Evolutionary conservation across 1,140 invertebrate species (phyloP), one percentile per base, ranked within the genome.

Genomic region (Olivierus martensii): DNA sequence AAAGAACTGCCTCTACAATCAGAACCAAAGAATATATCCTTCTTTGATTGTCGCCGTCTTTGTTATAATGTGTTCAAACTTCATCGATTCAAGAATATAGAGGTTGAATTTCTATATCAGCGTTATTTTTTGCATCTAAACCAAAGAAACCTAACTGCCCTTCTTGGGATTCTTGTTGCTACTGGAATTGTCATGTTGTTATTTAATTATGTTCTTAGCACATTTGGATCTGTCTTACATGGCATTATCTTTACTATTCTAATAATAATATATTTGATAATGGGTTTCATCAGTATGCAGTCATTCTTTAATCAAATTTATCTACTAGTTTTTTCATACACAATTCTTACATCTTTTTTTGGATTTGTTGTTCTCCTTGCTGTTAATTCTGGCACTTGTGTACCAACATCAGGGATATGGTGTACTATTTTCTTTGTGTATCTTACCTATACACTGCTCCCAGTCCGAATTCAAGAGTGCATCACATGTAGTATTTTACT

Each of bases 111-210:
- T 76, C 69, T 92, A 44, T 92, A 91, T 70, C 87, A 92, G 68
- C 77, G 87, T 42, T 93, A 93, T 71, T 91, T 92, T 66, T 76
- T 92, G 50, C 82, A 87, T 53, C 86, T 91, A 77, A 91, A 90
- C 72, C 87, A 91, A 69, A 84, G 80, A 60, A 90, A 88, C 67
- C 81, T 89, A 72, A 87, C 82, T 1, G 81, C 86, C 61, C 75
- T 91, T 38, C 74, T 92, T 48, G 80, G 77, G 5, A 73, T 92
- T 21, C 68, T 92, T 12, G 73, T 84, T 37, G 72, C 78, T 3
- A 71, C 89, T 36, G 75, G 81, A 37, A 55, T 82, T 28, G 73
- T 79, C 1, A 70, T 89, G 51, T 56, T 70, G 11, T 51, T 66
- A 19, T 67, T 72, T 49, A 66, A 72, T 52, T 71, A 70, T 50